Base-by-base conservation (phyloP, 2,113 vertebrate genomes). In the Columba livia region DNA sequence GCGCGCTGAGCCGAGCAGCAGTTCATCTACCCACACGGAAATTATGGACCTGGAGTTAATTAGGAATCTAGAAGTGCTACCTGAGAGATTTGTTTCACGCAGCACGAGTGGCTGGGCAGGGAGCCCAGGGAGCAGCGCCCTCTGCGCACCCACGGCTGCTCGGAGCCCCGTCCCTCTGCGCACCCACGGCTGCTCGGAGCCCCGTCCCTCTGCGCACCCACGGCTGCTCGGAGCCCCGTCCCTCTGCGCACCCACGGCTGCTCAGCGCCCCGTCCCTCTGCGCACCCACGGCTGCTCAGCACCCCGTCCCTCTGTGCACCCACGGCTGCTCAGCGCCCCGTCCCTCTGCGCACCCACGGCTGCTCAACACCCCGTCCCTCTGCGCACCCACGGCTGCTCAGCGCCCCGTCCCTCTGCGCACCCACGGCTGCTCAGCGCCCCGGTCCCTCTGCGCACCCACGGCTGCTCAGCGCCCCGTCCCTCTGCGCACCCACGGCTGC, bases 11-110 rank as follows among this genome's bases (percentile, higher is more conserved):
- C 73, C 38, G 36, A 97, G 81, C 90, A 69, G 94, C 75, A 72
- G 66, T 85, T 96, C 93, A 69, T 82, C 71, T 85, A 13, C 91
- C 90, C 94, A 88, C 77, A 24, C 87, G 12, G 71, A 77, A 92
- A 97, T 78, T 51, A 95, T 2, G 69, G 94, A 11, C 67, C 62
- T 25, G 54, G 38, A 88, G 89, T 61, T 96, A 91, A 94, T 96
- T 66, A 81, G 1, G 4, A 38, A 60, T 8, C 42, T 79, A 32
- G 38, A 89, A 78, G 48, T 10, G 8, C 67, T 93, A 65, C 93
- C 95, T 95, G 93, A 58, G 96, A 82, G 89, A 85, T 26, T 32
- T n/a, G 48, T 93, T 78, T 60, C 70, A 32, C 36, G 83, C 90
- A 28, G 53, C 71, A 58, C 48, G 19, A 53, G 40, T 1, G 69